Evolutionary conservation across 1,140 invertebrate genomes (phyloP).

Genomic region (Schlechtendalia chinensis): DNA sequence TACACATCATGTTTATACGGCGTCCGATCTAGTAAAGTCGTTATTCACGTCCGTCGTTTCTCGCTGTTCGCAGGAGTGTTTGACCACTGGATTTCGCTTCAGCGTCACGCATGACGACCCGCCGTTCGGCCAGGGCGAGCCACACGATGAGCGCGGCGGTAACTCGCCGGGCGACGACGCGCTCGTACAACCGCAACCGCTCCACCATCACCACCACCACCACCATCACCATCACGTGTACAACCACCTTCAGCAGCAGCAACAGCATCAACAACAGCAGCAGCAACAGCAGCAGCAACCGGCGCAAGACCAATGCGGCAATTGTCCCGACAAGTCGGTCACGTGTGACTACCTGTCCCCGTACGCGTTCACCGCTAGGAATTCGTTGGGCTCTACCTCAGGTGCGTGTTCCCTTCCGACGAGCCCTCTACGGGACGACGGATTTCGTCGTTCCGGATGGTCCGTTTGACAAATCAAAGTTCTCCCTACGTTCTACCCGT

Average conservation of each 20-base stretch:
- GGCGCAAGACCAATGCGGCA: too few relatives aligned
- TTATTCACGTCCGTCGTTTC: background rate
- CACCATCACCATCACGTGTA: too few relatives aligned
- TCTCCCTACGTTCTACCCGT: too few relatives aligned
- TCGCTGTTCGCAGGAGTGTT: conserved; percentile 30
- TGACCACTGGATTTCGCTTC: conserved; percentile 42
- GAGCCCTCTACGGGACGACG: too few relatives aligned
- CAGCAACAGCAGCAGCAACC: background rate
- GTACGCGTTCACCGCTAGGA: conserved; percentile 51
- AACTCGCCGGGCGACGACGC: background rate
- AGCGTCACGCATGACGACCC: conserved; percentile 46
- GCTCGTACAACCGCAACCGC: background rate
- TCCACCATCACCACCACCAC: background rate
- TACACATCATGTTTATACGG: too few relatives aligned
- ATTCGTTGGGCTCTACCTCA: conserved; percentile 52
- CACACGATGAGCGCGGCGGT: conserved; percentile 9
- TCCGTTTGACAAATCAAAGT: too few relatives aligned
- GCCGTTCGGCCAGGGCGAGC: conserved; percentile 37
- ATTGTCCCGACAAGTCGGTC: conserved; percentile 1
- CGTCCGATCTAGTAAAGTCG: too few relatives aligned
- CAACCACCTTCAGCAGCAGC: background rate
- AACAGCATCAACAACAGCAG: background rate
- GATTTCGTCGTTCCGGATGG: too few relatives aligned
- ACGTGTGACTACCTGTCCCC: conserved; percentile 52
- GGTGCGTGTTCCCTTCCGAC: conserved; percentile 43